Conservation (phyloP, 2,888 invertebrate species). For the Lepidonotus clava region DNA sequence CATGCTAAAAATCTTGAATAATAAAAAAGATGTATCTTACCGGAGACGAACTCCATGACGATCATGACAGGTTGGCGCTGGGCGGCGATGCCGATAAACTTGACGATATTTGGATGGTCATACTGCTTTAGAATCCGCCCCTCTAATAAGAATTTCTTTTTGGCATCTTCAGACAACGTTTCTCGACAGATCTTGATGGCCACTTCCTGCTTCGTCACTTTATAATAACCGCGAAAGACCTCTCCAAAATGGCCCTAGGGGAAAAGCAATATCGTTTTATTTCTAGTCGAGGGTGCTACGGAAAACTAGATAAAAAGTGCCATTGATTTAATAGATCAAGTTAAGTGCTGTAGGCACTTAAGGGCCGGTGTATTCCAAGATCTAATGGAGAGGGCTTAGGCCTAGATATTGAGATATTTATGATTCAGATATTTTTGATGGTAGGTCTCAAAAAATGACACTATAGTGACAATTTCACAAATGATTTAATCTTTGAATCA, state of each 20-base stretch:
- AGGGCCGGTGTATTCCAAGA: no score
- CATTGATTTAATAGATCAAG: no score
- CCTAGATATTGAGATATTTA: no score
- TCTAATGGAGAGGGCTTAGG: no score
- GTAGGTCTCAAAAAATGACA: no score
- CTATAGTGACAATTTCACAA: no score
- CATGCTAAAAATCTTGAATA: not conserved
- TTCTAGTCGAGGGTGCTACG: no score
- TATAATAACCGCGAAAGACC: conserved; percentile 93
- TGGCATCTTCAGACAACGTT: conserved; percentile 94
- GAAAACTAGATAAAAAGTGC: no score
- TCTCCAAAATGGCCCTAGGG: conserved; percentile 97
- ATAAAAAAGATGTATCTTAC: conserved; percentile 82
- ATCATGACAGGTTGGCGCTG: conserved; percentile 99
- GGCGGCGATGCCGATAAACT: conserved; percentile 97
- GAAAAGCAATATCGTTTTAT: conserved; percentile 18
- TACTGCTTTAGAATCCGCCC: conserved; percentile 97
- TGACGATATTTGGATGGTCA: conserved; percentile 97
- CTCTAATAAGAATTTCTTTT: conserved; percentile 96
- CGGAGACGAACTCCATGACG: conserved; percentile 97
- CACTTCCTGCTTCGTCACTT: conserved; percentile 86
- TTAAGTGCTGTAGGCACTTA: no score
- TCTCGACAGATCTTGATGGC: conserved; percentile 98
- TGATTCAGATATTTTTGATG: no score
- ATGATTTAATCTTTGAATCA: no score